These are phyloP conservation scores for Petrocephalus zakoni DNA, from an alignment of 2,113 vertebrate species.

Conservation along the genomic window DNA sequence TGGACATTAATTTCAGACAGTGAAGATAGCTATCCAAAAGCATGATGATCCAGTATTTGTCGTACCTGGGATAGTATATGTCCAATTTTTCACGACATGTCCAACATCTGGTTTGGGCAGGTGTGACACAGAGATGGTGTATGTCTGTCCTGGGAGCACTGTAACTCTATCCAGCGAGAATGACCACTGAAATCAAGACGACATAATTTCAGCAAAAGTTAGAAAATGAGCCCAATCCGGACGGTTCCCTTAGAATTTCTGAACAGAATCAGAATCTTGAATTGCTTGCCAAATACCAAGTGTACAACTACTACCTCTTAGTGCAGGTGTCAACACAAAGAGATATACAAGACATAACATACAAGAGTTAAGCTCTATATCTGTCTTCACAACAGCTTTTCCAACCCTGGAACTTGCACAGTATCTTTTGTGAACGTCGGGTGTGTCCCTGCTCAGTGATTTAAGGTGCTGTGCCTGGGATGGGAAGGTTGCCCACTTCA, in stretches of 20 bases:
- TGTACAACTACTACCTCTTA: not conserved
- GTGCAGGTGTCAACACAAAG: not conserved
- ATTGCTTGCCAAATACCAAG: not conserved
- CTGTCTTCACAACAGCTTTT: not conserved
- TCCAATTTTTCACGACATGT: not conserved
- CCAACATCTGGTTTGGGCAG: slow-evolving; percentile 43
- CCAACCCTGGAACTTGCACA: not conserved
- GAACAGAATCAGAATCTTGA: not conserved
- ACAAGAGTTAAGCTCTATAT: not conserved
- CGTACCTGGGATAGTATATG: slow-evolving; percentile 51
- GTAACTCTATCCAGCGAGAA: slow-evolving; percentile 49
- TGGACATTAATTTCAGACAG: not conserved
- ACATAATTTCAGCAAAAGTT: not conserved
- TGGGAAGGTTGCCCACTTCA: no score
- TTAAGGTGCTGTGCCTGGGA: no score
- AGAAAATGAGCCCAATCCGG: not conserved
- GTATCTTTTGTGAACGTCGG: not conserved
- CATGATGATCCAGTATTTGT: not conserved
- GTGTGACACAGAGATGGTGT: slow-evolving; percentile 48
- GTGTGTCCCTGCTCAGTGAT: not conserved
- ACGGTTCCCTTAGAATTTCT: not conserved
- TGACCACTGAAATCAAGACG: slow-evolving; percentile 48
- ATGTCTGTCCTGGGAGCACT: slow-evolving; percentile 44
- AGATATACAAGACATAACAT: not conserved
- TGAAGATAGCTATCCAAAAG: not conserved